Base-by-base conservation (phyloP, 2,888 invertebrate genomes). In the Athrips mouffetella region DNA sequence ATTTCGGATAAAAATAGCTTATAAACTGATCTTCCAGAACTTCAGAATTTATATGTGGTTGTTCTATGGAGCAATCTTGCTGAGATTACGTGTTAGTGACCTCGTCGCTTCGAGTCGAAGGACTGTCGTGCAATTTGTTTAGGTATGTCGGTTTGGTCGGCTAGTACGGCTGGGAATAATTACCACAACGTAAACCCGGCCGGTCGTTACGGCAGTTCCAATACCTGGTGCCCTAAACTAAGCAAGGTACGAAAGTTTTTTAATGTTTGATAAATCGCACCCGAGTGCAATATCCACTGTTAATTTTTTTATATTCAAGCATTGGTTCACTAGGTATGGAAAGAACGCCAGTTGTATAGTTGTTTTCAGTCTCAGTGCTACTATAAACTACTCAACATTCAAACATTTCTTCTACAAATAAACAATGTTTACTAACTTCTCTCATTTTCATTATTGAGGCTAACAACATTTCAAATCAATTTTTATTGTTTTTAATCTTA, bases 131-230 rank as follows among this genome's bases (percentile, higher is more conserved):
- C 71, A 70, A 78, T 77, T 75, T 79, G 73, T 75, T 81, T 88
- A 86, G 86, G 86, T 85, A 91, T 91, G 93, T 93, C 93, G 87
- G 90, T 93, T 81, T 93, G 93, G 93, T 92, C 92, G 70, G 92
- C 92, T 73, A 90, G 90, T 76, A 89, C 91, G 67, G 89, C 90
- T 79, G 92, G 85, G 70, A 85, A 85, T 80, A 86, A 85, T 80
- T 82, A 80, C 70, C 79, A 77, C 68, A 74, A 70, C 70, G 76
- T 73, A 67, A 74, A 79, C 67, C 78, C 79, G 68, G 73, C 75
- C 71, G 78, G 79, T 74, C 82, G 85, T 66, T 78, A 76, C 76
- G 71, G 73, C 67, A 73, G 77, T 54, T 76, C 79, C 71, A 79
- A 79, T 78, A 84, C 68, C 66, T 87, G 88, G 86, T 86, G 85